Percentiles rank a stretch among this genome's conserved stretches.
phyloP scores from a whole-genome alignment of 2,113 vertebrate species.

The Protobothrops mucrosquamatus region DNA sequence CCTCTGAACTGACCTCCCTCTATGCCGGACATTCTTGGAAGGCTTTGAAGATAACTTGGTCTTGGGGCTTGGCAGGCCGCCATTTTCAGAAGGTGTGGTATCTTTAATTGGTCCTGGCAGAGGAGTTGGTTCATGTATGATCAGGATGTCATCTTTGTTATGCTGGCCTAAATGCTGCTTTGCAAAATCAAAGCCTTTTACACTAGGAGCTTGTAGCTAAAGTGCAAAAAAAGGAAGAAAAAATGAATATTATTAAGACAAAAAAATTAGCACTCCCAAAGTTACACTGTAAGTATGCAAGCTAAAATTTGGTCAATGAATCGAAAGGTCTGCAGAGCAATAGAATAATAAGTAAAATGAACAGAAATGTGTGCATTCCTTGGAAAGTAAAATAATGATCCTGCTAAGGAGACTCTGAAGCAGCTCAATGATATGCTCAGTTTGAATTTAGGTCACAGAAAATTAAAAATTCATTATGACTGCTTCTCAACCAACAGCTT shows the following conservation, averaged over 20 bases:
- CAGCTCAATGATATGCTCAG: neutral
- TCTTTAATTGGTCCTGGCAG: slow-evolving; percentile 82
- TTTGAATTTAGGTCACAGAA: neutral
- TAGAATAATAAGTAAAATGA: neutral
- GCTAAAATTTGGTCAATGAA: neutral
- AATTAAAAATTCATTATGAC: neutral
- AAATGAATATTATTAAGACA: neutral
- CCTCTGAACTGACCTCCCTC: slow-evolving; percentile 80
- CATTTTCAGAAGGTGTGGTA: slow-evolving; percentile 82
- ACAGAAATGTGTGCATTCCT: neutral
- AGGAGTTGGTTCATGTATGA: slow-evolving; percentile 86
- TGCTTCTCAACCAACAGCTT: neutral
- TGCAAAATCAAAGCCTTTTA: slow-evolving; percentile 98
- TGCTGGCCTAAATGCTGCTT: slow-evolving; percentile 98
- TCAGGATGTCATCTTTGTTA: slow-evolving; percentile 91
- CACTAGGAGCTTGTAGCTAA: slow-evolving; percentile 91
- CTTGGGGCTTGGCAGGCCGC: slow-evolving; percentile 85
- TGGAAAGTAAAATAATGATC: neutral
- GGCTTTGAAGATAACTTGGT: slow-evolving; percentile 83
- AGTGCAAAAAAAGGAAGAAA: slow-evolving; percentile 37
- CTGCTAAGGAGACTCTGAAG: neutral
- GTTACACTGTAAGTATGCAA: slow-evolving; percentile 14
- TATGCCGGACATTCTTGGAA: slow-evolving; percentile 77
- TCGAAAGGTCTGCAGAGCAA: slow-evolving; percentile 12
- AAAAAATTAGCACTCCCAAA: slow-evolving; percentile 5